Conservation (phyloP, 2,113 vertebrate genomes). For the Hemicordylus capensis region DNA sequence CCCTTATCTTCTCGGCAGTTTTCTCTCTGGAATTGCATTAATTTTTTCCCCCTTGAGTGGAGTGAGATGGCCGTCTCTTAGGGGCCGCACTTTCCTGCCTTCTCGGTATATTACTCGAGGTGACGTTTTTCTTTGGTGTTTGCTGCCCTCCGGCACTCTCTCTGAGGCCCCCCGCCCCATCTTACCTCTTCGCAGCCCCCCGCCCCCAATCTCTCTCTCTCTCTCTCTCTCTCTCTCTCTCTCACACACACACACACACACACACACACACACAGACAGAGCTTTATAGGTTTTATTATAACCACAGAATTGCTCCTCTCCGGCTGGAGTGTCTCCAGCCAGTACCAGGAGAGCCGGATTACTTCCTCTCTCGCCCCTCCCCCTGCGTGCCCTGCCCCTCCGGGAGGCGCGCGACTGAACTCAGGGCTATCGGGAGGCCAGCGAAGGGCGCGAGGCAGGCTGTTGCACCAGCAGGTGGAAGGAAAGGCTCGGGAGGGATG, state of each 20-base stretch:
- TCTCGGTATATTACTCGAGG: too few species aligned
- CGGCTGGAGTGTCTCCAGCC: fast-evolving
- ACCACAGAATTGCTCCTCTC: fast-evolving
- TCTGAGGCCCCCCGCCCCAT: background rate
- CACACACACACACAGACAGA: background rate
- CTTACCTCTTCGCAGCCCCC: background rate
- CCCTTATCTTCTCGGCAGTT: background rate
- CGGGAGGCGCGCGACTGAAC: background rate
- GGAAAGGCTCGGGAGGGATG: slow-evolving; percentile 51
- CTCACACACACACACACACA: background rate
- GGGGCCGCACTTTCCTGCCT: background rate
- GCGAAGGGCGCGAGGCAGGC: slow-evolving; percentile 14
- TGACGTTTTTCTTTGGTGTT: too few species aligned
- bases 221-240: too few species aligned
- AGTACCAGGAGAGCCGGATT: background rate
- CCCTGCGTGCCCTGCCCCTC: background rate
- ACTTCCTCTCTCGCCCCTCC: background rate
- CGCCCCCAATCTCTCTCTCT: too few species aligned
- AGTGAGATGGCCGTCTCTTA: background rate
- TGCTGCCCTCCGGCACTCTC: too few species aligned
- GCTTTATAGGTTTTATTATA: fast-evolving
- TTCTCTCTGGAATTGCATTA: background rate
- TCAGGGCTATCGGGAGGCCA: background rate
- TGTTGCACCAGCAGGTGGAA: slow-evolving; percentile 25
- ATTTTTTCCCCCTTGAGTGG: too few species aligned